Conservation (phyloP, 2,797 vertebrate genomes). For the Melopsittacus undulatus region DNA sequence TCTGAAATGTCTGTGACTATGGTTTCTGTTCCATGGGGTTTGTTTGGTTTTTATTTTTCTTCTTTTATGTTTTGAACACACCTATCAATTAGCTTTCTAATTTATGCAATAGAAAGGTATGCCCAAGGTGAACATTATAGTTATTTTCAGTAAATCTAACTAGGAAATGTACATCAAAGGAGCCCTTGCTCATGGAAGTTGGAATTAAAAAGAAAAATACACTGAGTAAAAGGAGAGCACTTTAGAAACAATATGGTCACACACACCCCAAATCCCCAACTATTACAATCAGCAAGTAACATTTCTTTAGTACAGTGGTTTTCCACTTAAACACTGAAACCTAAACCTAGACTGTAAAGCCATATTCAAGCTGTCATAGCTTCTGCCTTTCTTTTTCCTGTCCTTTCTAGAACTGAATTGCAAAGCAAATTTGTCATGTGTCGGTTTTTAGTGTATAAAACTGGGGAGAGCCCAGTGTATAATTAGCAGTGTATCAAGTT, state of each 20-base stretch:
- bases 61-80: not conserved
- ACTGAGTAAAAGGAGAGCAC: not conserved
- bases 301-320: not conserved
- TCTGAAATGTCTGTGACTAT: not conserved
- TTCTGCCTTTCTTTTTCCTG: not conserved
- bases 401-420: not conserved
- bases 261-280: not conserved
- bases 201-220: constrained; percentile 45
- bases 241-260: constrained; percentile 7
- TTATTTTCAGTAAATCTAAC: not conserved
- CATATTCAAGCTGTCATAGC: not conserved
- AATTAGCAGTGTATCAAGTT: not conserved
- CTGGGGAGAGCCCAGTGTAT: not conserved
- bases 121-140: not conserved
- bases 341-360: not conserved
- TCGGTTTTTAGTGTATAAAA: not conserved
- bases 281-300: constrained; percentile 19
- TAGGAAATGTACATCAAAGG: constrained; percentile 31
- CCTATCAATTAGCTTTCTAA: constrained; percentile 3
- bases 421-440: not conserved
- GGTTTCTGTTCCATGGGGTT: not conserved
- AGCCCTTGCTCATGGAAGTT: not conserved
- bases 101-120: not conserved
- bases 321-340: constrained; percentile 26
- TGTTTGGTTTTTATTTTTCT: not conserved